These are phyloP conservation scores for Gymnopithys bicolor DNA, from an alignment of 2,797 vertebrate genomes.

Conservation along the genomic window DNA sequence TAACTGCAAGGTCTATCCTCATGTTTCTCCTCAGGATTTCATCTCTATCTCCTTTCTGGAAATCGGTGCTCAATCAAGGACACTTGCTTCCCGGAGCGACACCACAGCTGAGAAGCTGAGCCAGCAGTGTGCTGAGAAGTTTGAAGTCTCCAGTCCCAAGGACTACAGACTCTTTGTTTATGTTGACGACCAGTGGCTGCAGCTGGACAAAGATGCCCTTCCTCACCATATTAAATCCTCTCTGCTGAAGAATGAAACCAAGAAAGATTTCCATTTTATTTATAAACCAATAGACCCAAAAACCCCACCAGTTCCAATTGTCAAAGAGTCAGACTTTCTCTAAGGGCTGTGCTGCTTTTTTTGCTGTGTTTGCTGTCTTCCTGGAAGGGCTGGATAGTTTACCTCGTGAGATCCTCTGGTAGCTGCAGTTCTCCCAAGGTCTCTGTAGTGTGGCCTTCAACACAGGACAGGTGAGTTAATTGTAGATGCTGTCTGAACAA, in stretches of 20 bases:
- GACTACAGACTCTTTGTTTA: conserved; percentile 80
- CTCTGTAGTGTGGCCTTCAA: not conserved
- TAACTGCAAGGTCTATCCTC: not conserved
- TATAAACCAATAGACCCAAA: conserved; percentile 80
- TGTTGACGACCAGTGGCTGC: conserved; percentile 78
- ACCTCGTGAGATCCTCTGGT: not conserved
- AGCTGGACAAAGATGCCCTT: conserved; percentile 82
- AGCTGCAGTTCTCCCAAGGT: not conserved
- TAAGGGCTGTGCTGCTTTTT: conserved; percentile 11
- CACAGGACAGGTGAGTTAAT: not conserved
- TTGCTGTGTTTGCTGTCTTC: not conserved
- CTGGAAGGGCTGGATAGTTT: conserved; percentile 3
- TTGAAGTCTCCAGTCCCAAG: conserved; percentile 78
- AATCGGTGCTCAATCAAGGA: conserved; percentile 83
- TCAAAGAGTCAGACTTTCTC: conserved; percentile 76
- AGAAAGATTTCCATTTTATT: conserved; percentile 89
- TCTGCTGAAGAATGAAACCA: conserved; percentile 82
- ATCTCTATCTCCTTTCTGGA: conserved; percentile 90
- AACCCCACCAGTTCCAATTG: conserved; percentile 35
- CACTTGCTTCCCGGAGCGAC: conserved; percentile 84
- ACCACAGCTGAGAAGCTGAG: conserved; percentile 84
- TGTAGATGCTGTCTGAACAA: not conserved
- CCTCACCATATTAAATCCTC: conserved; percentile 88
- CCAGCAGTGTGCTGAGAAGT: conserved; percentile 88
- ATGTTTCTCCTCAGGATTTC: conserved; percentile 85